Conservation (phyloP, 2,888 invertebrate genomes). For the Drepana falcataria region DNA sequence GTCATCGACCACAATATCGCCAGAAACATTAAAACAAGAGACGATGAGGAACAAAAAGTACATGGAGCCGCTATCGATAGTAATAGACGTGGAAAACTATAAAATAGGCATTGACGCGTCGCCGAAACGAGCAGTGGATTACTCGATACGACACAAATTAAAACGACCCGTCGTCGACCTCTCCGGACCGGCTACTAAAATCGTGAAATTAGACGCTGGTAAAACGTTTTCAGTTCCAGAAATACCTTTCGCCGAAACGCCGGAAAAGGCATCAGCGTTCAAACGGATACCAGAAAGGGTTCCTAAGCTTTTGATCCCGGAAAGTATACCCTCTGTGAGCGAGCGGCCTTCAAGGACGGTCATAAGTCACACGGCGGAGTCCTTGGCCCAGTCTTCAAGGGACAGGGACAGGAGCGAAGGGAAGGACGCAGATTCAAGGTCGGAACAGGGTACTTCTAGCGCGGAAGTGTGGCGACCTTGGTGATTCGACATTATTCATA, state of each 20-base stretch:
- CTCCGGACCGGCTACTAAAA: slow-evolving; percentile 50
- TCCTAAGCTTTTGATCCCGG: slow-evolving; percentile 49
- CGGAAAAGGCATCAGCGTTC: slow-evolving; percentile 47
- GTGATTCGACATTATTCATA: slow-evolving; percentile 27
- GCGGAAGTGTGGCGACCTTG: slow-evolving; percentile 71
- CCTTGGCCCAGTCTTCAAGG: slow-evolving; percentile 49
- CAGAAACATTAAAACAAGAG: slow-evolving; percentile 58
- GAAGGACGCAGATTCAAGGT: slow-evolving; percentile 46
- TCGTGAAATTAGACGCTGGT: slow-evolving; percentile 43
- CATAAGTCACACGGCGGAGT: slow-evolving; percentile 67
- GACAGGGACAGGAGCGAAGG: slow-evolving; percentile 24
- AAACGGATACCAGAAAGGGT: slow-evolving; percentile 37
- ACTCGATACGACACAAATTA: slow-evolving; percentile 61
- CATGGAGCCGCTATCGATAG: slow-evolving; percentile 70
- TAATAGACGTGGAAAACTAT: slow-evolving; percentile 71
- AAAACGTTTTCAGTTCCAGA: slow-evolving; percentile 23
- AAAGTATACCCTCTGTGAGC: slow-evolving; percentile 46
- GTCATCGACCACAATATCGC: slow-evolving; percentile 76
- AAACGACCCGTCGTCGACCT: slow-evolving; percentile 53
- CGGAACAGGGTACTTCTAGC: slow-evolving; percentile 52
- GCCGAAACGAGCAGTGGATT: slow-evolving; percentile 69
- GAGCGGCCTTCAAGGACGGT: slow-evolving; percentile 47
- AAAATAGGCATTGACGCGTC: slow-evolving; percentile 71
- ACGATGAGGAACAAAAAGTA: slow-evolving; percentile 50
- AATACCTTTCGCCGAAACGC: slow-evolving; percentile 18